Evolutionary conservation across 2,797 vertebrate species (phyloP), one percentile per base, ranked within the genome.

Genomic region (Dendrocincla tyrannina): DNA sequence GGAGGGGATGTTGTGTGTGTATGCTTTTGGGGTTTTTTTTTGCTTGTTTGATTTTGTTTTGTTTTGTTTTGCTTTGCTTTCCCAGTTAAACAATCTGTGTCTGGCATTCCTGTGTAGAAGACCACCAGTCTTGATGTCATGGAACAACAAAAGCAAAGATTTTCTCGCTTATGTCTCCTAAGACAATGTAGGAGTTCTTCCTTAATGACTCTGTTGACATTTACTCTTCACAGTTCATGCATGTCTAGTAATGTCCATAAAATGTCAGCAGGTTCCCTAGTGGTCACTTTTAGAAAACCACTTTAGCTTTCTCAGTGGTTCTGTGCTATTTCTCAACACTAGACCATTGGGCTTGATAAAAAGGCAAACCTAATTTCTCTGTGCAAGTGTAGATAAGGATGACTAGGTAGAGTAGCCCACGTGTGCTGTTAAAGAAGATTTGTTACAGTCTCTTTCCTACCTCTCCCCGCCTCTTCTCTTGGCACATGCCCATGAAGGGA

Each of bases 181-280:
- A 93, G 81, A 81, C 53, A 37, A 70, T 18, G 5, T n/a, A 89
- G 77, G 75, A 93, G 56, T 70, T 96, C 78, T 96, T 97, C 85
- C 76, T 72, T 96, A 96, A 96, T 87, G 76, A 89, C 73, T 96
- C 85, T 60, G 33, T 89, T 58, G 86, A 96, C 90, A 95, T 97
- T 98, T 97, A 49, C 32, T 87, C 81, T 84, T 91, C 70, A 87
- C 84, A 95, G 91, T 85, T 94, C 56, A 52, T 93, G 81, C 88
- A 93, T 97, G 97, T 96, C 95, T 97, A 97, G 96, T 94, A 95
- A 95, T 81, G 55, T 83, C 46, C 47, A 68, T 72, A 92, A 98
- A 98, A 97, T 96, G 69, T 95, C 97, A 98, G 37, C 50, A 14
- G 76, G 67, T 91, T 96, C 82, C 70, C 75, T 97, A 94, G 96